These are phyloP conservation scores for Euschistus heros DNA, from an alignment of 1,140 invertebrate species.

Conservation along the genomic window DNA sequence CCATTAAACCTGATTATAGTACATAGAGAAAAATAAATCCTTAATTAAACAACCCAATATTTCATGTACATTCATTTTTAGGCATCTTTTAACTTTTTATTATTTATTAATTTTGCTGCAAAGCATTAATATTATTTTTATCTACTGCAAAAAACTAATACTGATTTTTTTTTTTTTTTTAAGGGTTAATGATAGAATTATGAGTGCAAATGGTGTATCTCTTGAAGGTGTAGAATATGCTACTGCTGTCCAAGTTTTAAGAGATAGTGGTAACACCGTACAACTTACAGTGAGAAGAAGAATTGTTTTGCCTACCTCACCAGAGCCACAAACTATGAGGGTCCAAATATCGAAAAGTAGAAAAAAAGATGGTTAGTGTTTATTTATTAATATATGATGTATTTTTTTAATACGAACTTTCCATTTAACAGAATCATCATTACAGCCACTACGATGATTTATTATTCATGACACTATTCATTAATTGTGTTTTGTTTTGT, in stretches of 20 bases:
- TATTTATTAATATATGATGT: not conserved
- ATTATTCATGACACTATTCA: too few relatives aligned
- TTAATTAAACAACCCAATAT: too few relatives aligned
- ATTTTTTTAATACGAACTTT: too few relatives aligned
- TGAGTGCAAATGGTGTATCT: slow-evolving; percentile 91
- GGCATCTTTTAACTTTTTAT: slow-evolving; percentile 21
- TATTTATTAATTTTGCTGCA: too few relatives aligned
- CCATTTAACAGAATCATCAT: too few relatives aligned
- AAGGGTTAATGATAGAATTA: slow-evolving; percentile 94
- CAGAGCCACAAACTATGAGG: slow-evolving; percentile 55
- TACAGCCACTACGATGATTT: too few relatives aligned
- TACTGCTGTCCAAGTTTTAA: slow-evolving; percentile 77
- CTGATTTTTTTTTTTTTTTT: too few relatives aligned
- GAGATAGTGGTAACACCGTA: slow-evolving; percentile 82
- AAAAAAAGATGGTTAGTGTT: slow-evolving; percentile 79
- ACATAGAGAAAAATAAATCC: too few relatives aligned
- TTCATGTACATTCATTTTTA: slow-evolving; percentile 9
- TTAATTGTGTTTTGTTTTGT: too few relatives aligned
- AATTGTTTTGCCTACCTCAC: slow-evolving; percentile 45
- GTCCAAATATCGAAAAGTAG: slow-evolving; percentile 70
- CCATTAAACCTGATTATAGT: too few relatives aligned
- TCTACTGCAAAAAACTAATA: too few relatives aligned
- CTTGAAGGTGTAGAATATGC: slow-evolving; percentile 96
- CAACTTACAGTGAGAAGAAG: slow-evolving; percentile 73
- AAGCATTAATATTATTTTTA: too few relatives aligned